phyloP scores from a whole-genome alignment of 2,888 invertebrate genomes.

The Schizaphis graminum region DNA sequence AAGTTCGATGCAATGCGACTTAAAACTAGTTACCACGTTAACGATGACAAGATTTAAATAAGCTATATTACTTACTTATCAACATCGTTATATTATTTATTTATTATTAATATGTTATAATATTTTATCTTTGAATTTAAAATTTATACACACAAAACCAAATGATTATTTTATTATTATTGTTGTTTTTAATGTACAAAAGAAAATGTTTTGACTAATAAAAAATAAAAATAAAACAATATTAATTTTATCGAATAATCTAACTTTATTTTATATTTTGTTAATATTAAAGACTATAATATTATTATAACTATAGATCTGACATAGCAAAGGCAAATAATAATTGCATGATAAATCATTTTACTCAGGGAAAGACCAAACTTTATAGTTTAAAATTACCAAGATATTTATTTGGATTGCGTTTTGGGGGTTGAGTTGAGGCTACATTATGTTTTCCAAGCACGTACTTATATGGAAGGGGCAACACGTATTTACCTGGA shows the following conservation, averaged over 20 bases:
- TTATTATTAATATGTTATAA: no score
- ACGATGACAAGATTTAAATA: neutral
- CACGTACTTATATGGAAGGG: conserved; percentile 48
- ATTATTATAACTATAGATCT: neutral
- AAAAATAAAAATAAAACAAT: neutral
- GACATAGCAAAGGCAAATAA: conserved; percentile 39
- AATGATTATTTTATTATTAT: neutral
- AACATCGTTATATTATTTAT: neutral
- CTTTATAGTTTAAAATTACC: conserved; percentile 55
- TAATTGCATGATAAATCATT: conserved; percentile 53
- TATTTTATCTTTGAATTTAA: neutral
- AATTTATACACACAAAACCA: neutral
- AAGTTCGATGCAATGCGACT: neutral
- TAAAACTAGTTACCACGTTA: neutral
- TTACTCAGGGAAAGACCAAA: neutral
- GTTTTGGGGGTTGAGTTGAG: neutral
- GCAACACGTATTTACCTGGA: conserved; percentile 58
- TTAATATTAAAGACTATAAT: neutral
- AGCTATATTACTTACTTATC: neutral
- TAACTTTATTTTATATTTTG: neutral
- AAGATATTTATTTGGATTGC: conserved; percentile 56
- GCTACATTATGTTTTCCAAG: conserved; percentile 41
- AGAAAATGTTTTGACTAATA: no score
- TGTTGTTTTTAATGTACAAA: no score
- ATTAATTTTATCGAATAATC: neutral